These are phyloP conservation scores for Sylvilagus bachmani DNA, from an alignment of 2,113 vertebrate genomes.

Conservation along the genomic window DNA sequence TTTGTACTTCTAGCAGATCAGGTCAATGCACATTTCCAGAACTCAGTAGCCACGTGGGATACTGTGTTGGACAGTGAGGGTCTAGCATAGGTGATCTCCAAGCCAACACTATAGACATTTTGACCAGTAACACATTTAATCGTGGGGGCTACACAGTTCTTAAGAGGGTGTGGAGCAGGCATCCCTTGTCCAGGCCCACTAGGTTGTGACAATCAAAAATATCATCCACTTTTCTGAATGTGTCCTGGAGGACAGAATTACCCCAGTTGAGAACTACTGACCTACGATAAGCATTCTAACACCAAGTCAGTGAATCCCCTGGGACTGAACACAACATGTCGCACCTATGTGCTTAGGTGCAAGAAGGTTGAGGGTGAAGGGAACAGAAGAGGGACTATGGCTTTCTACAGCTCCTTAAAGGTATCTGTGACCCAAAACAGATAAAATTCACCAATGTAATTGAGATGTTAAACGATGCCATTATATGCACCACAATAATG, in stretches of 20 bases:
- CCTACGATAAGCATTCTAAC: conserved; percentile 7
- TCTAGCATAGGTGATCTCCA: background rate
- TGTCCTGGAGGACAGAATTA: background rate
- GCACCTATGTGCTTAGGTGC: background rate
- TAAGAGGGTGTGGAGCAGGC: fast-evolving
- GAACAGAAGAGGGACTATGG: too few species aligned
- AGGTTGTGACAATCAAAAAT: background rate
- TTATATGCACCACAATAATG: background rate
- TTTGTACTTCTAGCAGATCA: background rate
- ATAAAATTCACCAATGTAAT: background rate
- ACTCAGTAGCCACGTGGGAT: background rate
- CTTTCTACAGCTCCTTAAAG: background rate
- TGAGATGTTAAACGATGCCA: background rate
- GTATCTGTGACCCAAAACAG: background rate
- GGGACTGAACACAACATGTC: background rate
- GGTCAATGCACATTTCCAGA: background rate
- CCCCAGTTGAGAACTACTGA: background rate
- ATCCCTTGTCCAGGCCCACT: too few species aligned
- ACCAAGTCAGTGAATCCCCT: background rate
- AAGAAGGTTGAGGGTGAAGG: background rate
- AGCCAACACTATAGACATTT: background rate
- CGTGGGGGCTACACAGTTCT: background rate
- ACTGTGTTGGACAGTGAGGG: too few species aligned
- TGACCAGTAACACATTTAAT: background rate
- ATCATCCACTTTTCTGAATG: background rate